Base-by-base conservation (phyloP, 1,140 invertebrate species). In the Neodiprion lecontei region DNA sequence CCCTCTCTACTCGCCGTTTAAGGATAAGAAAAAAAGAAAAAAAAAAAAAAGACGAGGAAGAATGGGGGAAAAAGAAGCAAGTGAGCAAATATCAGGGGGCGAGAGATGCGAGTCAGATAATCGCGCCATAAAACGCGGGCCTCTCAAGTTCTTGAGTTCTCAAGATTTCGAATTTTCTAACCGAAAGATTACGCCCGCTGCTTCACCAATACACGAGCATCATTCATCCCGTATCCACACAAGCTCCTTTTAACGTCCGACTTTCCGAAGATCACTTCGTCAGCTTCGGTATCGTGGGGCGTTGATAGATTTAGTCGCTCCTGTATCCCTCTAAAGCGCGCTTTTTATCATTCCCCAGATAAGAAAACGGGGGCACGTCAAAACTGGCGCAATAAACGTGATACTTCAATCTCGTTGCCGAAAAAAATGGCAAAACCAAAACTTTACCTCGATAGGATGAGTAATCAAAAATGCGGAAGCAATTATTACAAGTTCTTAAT, bases 1-100 rank as follows among this genome's bases (percentile, higher is more conserved):
- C 69, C 40, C 61, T 70, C 72, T 73, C 48, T 40, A 47, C 74
- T 53, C 48, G 21, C 53, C 53, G 53, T 61, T 61, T 61, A 61
- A 17, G 53, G 9, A 61, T 61, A 9, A 1, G n/a, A 5, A 40
- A 40, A 40, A 40, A 40, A 40, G 28, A 40, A 17, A 17, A 17
- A 17, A 17, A 17, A 5, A 40, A 40, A 40, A 40, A 40, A 40
- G 28, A 40, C 28, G 28, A 40, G 28, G 28, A 40, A 40, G 28
- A 40, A 40, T 40, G 28, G 28, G 28, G 28, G 28, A 61, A 61
- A 61, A 7, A 61, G n/a, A 61, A 17, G 53, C 11, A 61, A 12
- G 28, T 61, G 3, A 17, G 1, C 11, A 61, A 61, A 48, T 9
- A 70, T 68, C 53, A 76, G 66, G 48, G 69, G 69, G 69, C 7